These are phyloP conservation scores for Mergus octosetaceus DNA, from an alignment of 2,797 vertebrate genomes.

Conservation along the genomic window DNA sequence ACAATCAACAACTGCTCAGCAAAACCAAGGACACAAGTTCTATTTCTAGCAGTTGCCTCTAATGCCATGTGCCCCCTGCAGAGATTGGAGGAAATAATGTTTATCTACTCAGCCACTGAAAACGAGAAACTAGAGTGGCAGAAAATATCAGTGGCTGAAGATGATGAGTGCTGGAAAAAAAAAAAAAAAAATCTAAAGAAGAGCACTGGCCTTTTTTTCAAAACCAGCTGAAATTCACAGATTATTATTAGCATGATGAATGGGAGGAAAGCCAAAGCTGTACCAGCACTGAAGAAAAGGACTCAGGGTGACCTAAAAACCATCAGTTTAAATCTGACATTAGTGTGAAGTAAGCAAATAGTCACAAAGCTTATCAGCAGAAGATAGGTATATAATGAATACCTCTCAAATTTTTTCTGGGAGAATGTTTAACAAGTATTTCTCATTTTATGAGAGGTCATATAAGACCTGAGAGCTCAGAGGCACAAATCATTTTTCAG, in stretches of 20 bases:
- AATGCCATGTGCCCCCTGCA: background rate
- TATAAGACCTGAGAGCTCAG: background rate
- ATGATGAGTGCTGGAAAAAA: background rate
- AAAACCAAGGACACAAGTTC: background rate
- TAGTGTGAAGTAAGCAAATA: conserved; percentile 12
- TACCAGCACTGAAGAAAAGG: conserved; percentile 12
- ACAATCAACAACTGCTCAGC: background rate
- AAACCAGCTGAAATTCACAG: conserved; percentile 42
- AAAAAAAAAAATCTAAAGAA: background rate
- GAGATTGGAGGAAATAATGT: background rate
- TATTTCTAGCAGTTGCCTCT: conserved; percentile 42
- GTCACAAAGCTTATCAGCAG: background rate
- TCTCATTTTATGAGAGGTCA: background rate
- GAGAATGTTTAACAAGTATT: background rate
- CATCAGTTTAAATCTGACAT: background rate
- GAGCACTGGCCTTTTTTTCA: background rate
- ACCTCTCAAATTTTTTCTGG: background rate
- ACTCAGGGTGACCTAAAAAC: conserved; percentile 17
- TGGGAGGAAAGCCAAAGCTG: conserved; percentile 36
- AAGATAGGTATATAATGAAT: background rate
- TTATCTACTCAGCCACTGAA: background rate
- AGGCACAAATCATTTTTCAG: background rate
- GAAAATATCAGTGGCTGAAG: background rate
- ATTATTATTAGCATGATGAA: conserved; percentile 60
- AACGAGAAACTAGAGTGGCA: conserved; percentile 2